Conservation (phyloP, 2,113 vertebrate species). For the Ancistrus triradiatus region DNA sequence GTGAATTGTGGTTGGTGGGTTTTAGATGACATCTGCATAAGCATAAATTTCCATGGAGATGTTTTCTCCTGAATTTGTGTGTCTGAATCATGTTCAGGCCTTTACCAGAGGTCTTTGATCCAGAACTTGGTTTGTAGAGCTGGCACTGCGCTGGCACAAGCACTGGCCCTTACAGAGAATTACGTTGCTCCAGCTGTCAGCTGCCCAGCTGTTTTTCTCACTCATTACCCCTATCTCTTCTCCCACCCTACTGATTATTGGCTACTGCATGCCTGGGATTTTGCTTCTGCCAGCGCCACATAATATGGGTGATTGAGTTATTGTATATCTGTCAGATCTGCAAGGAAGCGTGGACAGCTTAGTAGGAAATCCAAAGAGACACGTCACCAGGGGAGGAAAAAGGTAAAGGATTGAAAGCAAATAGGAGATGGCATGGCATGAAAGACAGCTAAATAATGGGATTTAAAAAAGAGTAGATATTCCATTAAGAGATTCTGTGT, state of each 20-base stretch:
- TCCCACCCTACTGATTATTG: constrained; percentile 20
- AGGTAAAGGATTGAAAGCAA: constrained; percentile 27
- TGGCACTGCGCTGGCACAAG: constrained; percentile 1
- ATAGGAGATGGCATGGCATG: neutral
- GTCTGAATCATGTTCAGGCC: neutral
- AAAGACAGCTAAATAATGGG: constrained; percentile 26
- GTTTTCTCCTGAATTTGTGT: too few relatives aligned
- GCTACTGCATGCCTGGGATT: constrained; percentile 46
- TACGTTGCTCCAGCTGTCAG: constrained; percentile 58
- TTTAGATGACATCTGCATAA: too few relatives aligned
- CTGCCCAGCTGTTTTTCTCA: constrained; percentile 54
- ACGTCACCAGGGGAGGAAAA: constrained; percentile 26
- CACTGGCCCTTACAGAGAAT: neutral
- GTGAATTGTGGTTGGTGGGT: too few relatives aligned
- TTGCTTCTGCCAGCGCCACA: constrained; percentile 54
- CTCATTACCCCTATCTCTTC: constrained; percentile 10
- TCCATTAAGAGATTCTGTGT: constrained; percentile 7
- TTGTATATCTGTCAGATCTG: constrained; percentile 59
- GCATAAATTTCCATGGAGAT: neutral
- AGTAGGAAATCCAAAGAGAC: constrained; percentile 21
- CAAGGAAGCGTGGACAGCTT: constrained; percentile 47
- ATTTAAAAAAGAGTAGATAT: constrained; percentile 7
- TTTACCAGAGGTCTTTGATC: neutral
- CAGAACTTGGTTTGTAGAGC: neutral
- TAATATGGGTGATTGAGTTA: constrained; percentile 70